Percentiles rank a stretch among this genome's conserved stretches.
phyloP scores from a whole-genome alignment of 2,113 vertebrate genomes.

The Scatophagus argus region DNA sequence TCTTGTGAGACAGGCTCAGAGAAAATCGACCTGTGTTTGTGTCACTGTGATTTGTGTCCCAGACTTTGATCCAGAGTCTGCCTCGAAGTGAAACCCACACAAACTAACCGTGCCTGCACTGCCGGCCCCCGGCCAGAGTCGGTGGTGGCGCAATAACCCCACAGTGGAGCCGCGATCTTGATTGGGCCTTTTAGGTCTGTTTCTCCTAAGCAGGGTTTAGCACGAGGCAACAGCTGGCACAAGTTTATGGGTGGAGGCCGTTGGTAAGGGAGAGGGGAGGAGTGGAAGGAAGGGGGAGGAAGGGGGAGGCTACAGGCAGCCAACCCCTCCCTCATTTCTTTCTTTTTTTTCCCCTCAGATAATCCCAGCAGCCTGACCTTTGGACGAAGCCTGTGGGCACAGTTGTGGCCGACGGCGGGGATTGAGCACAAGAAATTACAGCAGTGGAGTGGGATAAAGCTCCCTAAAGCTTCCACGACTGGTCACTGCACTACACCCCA shows the following conservation, averaged over 20 bases:
- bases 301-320: constrained; percentile 23
- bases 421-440: constrained; percentile 62
- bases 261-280: constrained; percentile 45
- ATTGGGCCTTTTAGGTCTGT: constrained; percentile 76
- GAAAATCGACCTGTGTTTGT: background rate
- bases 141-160: constrained; percentile 68
- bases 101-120: no score
- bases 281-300: background rate
- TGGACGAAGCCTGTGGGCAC: constrained; percentile 50
- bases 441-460: constrained; percentile 55
- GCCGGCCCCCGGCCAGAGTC: constrained; percentile 23
- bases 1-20: background rate
- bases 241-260: constrained; percentile 69
- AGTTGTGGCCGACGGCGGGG: constrained; percentile 38
- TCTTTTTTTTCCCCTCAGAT: constrained; percentile 42
- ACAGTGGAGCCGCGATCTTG: constrained; percentile 30
- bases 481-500: background rate
- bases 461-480: constrained; percentile 21
- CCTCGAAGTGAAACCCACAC: background rate
- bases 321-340: background rate
- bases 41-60: background rate
- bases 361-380: constrained; percentile 74
- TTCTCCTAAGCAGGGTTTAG: constrained; percentile 77
- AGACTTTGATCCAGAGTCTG: background rate
- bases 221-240: constrained; percentile 79